Percentiles rank a stretch among this genome's conserved stretches.
These are phyloP conservation scores for Dasysyrphus tricinctus DNA, from an alignment of 2,888 invertebrate species.

Conservation along the genomic window DNA sequence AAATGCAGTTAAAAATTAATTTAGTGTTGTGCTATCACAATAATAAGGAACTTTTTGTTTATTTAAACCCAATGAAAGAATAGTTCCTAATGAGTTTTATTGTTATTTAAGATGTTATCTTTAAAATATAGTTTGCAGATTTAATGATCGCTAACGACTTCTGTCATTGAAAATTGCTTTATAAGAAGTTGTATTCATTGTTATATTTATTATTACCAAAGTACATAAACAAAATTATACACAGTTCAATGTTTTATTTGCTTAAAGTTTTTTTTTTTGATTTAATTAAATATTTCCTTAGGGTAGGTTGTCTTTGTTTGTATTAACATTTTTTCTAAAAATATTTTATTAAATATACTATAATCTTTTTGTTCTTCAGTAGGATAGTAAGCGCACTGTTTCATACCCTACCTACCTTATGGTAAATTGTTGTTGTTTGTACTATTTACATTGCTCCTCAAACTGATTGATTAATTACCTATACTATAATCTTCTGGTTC, in stretches of 20 bases:
- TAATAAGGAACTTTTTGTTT: background rate
- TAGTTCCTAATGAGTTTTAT: background rate
- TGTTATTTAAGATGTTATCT: background rate
- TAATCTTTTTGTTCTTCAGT: no score
- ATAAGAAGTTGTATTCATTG: background rate
- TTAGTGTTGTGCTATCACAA: background rate
- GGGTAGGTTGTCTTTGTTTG: no score
- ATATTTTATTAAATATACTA: no score
- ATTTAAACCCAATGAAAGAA: background rate
- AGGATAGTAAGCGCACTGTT: no score
- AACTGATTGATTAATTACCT: no score
- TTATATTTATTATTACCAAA: background rate
- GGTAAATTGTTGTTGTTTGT: no score
- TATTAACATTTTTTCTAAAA: background rate
- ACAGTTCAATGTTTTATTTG: background rate
- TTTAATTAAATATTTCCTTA: background rate
- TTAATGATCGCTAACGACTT: background rate
- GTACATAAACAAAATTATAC: background rate
- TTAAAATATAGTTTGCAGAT: background rate
- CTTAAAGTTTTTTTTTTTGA: background rate
- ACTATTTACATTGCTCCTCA: no score
- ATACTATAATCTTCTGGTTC: no score
- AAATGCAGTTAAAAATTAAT: background rate
- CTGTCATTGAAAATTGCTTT: background rate
- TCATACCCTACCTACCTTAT: no score